A percentile compares a stretch with the other conserved stretches of the same genome.
Evolutionary conservation across 2,888 invertebrate species (phyloP).

Genomic region (Rapana venosa): DNA sequence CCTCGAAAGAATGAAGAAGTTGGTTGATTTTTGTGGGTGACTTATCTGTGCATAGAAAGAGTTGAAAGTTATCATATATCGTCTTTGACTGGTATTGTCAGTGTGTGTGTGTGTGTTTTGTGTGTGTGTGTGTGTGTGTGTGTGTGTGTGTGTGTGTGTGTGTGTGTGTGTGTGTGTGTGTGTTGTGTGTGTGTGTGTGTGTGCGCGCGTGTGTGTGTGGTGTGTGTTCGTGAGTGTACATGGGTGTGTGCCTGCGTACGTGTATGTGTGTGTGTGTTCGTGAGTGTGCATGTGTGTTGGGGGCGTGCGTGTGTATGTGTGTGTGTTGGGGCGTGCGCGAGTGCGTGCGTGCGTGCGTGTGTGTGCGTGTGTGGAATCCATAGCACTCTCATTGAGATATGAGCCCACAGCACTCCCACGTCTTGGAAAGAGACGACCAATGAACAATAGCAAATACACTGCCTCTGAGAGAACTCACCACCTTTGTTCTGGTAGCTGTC

Average conservation of each 20-base stretch:
- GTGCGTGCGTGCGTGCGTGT: neutral
- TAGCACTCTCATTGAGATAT: too few relatives aligned
- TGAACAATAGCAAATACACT: too few relatives aligned
- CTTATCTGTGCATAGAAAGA: too few relatives aligned
- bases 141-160: constrained; percentile 17
- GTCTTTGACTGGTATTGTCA: too few relatives aligned
- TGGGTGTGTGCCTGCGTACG: neutral
- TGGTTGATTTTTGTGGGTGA: too few relatives aligned
- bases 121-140: constrained; percentile 6
- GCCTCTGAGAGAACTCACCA: too few relatives aligned
- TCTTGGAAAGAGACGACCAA: too few relatives aligned
- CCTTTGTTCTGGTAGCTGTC: too few relatives aligned
- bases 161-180: neutral
- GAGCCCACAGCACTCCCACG: too few relatives aligned
- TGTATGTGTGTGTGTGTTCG: neutral
- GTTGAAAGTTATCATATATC: too few relatives aligned
- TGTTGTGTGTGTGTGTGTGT: neutral
- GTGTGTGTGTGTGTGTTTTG: too few relatives aligned
- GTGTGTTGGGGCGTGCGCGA: neutral
- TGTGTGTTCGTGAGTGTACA: neutral
- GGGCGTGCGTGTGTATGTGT: neutral
- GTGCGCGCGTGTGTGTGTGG: neutral
- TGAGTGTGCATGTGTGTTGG: neutral
- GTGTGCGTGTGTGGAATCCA: neutral
- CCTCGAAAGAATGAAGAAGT: too few relatives aligned